Conservation (phyloP, 2,113 vertebrate species). For the Trichechus manatus region DNA sequence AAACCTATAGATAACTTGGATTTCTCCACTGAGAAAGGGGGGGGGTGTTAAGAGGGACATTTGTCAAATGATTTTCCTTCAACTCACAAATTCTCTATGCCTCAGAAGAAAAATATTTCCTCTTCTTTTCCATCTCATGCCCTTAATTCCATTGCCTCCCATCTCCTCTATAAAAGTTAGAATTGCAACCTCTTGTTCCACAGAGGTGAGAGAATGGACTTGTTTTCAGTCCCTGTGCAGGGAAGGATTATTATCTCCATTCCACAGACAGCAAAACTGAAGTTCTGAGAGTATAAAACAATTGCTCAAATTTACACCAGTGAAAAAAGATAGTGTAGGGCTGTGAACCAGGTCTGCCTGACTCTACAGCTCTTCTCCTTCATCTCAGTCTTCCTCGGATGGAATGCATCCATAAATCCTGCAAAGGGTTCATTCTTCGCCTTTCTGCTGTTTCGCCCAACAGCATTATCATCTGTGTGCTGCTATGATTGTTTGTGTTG, state of each 20-base stretch:
- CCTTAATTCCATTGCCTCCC: background rate
- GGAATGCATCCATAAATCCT: background rate
- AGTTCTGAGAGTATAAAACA: background rate
- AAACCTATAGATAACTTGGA: background rate
- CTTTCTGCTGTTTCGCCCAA: background rate
- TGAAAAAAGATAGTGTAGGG: background rate
- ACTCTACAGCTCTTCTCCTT: background rate
- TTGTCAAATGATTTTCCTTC: background rate
- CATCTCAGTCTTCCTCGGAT: background rate
- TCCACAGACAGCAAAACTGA: slow-evolving; percentile 2
- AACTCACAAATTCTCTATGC: background rate
- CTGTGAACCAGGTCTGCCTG: background rate
- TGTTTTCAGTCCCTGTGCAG: background rate
- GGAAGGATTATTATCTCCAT: background rate
- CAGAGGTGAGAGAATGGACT: background rate
- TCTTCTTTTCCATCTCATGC: background rate
- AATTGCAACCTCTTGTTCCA: background rate
- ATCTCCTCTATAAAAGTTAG: background rate
- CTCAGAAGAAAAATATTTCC: background rate
- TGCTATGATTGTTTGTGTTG: background rate
- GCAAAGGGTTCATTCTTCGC: background rate
- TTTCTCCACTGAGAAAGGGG: background rate
- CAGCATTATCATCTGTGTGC: background rate
- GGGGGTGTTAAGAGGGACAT: background rate
- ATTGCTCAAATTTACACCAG: background rate